Evolutionary conservation across 2,888 invertebrate species (phyloP), one percentile per base, ranked within the genome.

Genomic region (Xestia c-nigrum): DNA sequence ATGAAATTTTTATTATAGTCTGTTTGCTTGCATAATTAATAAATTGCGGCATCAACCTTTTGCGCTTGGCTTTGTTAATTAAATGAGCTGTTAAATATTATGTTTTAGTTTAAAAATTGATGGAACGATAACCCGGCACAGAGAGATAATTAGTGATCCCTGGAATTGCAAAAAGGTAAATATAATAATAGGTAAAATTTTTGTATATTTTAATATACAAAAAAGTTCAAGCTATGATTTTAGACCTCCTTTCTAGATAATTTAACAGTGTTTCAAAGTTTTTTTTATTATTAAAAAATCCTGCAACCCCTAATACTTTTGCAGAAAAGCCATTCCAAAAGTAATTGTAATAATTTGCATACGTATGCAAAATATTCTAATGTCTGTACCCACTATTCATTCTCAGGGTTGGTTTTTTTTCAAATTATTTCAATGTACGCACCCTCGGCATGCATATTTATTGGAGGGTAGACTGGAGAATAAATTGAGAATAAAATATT

Each of bases 1-100:
- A 64, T 76, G 61, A 83, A 52, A 50, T 74, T 75, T 83, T 83
- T 85, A 78, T 57, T 40, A 61, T 61, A 31, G 40, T 71, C 64
- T 63, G 67, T 74, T 83, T 83, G 72, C 68, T 64, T 82, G 73
- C 83, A 75, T 83, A 85, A 78, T 84, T 75, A 71, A 78, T 78
- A 31, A 72, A 78, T 78, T 71, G 31, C 59, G 61, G 61, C 71
- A 74, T 78, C 24, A 71, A 52, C 55, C 38, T 61, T 71, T 43
- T 50, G 10, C 47, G 47, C 10, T 31, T 31, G 24, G 47, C n/a
- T 70, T 68, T 71, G 63, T 71, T 55, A 65, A 79, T 79, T 52
- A 84, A 69, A 79, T 69, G 68, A 59, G 59, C 46, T 61, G 55
- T 50, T 47, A 43, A 61, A 67, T 77, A 66, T 83, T 69, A 59